Base-by-base conservation (phyloP, 2,888 invertebrate species). In the Herminia tarsipennalis region DNA sequence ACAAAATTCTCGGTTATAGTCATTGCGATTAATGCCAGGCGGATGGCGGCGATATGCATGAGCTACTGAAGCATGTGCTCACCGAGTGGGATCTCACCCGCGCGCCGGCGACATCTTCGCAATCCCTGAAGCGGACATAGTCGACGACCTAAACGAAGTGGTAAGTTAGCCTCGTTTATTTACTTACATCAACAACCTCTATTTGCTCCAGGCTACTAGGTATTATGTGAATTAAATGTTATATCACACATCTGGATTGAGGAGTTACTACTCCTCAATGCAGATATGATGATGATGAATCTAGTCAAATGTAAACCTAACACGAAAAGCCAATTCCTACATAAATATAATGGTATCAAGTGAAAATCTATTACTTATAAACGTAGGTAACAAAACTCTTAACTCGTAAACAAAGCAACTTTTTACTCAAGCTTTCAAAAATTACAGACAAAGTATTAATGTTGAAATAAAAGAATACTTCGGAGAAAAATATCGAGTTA, bases 81-180 rank as follows among this genome's bases (percentile, higher is more conserved):
- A 96, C 95, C 73, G 96, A 96, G 83, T 94, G 97, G 81, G 98
- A 98, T 88, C 93, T 98, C 51, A 97, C 98, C 37, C 92, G 95
- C n/a, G n/a, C 81, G 98, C 98, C 69, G 98, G 98, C 17, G 98
- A 98, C 85, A 93, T 98, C 57, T 98, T 98, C 86, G 95, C 96
- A 6, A 94, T 98, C 53, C 94, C 96, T 30, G 97, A 98, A 90
- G 93, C 94, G 48, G 95, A 96, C 60, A 97, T 98, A 66, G 96
- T 97, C 16, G 94, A 95, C 81, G 96, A 97, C 83, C 92, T 97
- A 68, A 95, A 95, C 38, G 95, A 96, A 91, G 97, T 97, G 78
- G 95, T 98, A 76, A 93, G 94, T 13, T 9, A 44, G 34, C 30
- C 36, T 10, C 14, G 18, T 30, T 22, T 51, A 45, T 49, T 37